Evolutionary conservation across 1,140 invertebrate species (phyloP), one percentile per base, ranked within the genome.

Genomic region (Diuraphis noxia): DNA sequence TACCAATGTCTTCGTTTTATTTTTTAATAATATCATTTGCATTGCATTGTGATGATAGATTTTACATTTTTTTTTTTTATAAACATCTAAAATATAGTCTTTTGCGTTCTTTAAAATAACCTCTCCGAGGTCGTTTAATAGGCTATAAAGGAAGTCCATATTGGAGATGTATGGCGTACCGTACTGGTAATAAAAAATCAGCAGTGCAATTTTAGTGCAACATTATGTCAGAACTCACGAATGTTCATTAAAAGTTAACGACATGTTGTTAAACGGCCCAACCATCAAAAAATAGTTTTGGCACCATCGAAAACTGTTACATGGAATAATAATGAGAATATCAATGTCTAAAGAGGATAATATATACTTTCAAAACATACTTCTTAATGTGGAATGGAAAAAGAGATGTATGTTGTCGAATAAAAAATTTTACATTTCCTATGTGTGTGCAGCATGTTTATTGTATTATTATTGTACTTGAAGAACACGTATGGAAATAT

Each of bases 241-340:
- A 85, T 46, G 82, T 43, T 85, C 82, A 30, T 85, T 46, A 46
- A 85, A 85, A 46, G 82, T 85, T 85, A 85, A 85, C 82, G 41
- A 85, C 41, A 46, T 19, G 82, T 85, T 85, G 41, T 85, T 85
- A 85, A 85, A 85, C 41, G 82, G n/a, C 30, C 40, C 17, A 34
- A 43, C 30, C 82, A 41, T 38, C 36, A 82, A 82, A 38, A 46
- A 46, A 46, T 85, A 85, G 82, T 46, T 46, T 85, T 46, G 41
- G 82, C 41, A 85, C 41, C 82, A 34, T 34, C 19, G 41, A 46
- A 85, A 46, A 46, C 40, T 43, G 25, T 85, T 85, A 23, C 82
- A 21, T 34, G 41, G 41, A 17, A 41, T 82, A 38, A 41, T 82
- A 46, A 85, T 34, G 40, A 84, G 81, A 19, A 38, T 43, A n/a